Percentiles rank a stretch among this genome's conserved stretches.
These are phyloP conservation scores for Cataglyphis hispanica DNA, from an alignment of 1,140 invertebrate species.

Conservation along the genomic window DNA sequence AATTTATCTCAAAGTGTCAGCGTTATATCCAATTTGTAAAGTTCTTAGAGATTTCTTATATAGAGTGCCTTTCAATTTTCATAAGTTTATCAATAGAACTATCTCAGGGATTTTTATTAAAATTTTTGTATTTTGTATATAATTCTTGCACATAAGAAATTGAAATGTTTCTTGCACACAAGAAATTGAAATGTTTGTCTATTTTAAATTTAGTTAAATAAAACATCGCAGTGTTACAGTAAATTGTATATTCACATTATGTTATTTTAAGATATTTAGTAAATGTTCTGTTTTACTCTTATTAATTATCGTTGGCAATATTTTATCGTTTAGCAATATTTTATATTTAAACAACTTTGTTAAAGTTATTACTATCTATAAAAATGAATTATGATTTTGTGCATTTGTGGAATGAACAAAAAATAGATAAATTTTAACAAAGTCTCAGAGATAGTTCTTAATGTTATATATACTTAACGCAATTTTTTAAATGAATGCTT, in stretches of 20 bases:
- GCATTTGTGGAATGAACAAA: not conserved
- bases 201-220: not conserved
- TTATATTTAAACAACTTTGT: not conserved
- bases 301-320: not conserved
- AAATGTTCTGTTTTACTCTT: not conserved
- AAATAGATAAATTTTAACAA: slow-evolving; percentile 10
- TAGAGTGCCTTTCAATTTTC: slow-evolving; percentile 25
- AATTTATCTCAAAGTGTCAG: slow-evolving; percentile 87
- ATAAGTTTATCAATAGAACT: slow-evolving; percentile 8
- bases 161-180: not conserved
- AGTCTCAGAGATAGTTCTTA: slow-evolving; percentile 13
- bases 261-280: not conserved
- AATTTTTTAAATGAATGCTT: not conserved
- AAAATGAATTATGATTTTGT: not conserved
- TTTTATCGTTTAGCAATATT: slow-evolving; percentile 2
- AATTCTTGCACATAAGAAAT: not conserved
- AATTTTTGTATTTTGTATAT: not conserved
- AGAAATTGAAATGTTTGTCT: not conserved
- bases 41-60: slow-evolving; percentile 47
- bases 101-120: slow-evolving; percentile 17
- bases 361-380: not conserved
- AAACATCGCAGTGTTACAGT: not conserved
- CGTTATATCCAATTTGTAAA: slow-evolving; percentile 85
- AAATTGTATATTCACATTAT: not conserved
- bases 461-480: not conserved